Percentiles rank a stretch among this genome's conserved stretches.
phyloP scores from a whole-genome alignment of 2,797 vertebrate genomes.

The Pseudochirops cupreus region DNA sequence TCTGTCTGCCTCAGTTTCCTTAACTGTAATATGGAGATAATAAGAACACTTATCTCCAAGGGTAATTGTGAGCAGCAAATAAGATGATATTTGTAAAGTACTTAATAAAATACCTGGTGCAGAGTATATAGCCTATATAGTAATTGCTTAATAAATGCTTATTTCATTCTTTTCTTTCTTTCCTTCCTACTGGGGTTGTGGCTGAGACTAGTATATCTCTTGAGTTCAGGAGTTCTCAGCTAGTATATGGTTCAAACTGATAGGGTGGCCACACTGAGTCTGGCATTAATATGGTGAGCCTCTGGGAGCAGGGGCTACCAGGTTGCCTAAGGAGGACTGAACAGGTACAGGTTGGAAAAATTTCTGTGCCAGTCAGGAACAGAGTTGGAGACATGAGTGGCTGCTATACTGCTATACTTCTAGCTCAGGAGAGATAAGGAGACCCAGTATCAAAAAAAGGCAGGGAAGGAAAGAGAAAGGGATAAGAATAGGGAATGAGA shows the following conservation, averaged over 20 bases:
- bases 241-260: neutral
- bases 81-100: neutral
- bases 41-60: neutral
- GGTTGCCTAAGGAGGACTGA: neutral
- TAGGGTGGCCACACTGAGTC: neutral
- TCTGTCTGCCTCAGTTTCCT: neutral
- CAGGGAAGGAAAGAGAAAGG: neutral
- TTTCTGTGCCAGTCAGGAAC: neutral
- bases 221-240: neutral
- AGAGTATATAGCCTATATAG: neutral
- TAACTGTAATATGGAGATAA: neutral
- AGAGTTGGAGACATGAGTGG: neutral
- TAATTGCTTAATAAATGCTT: neutral
- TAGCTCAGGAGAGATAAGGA: neutral
- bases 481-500: neutral
- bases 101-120: neutral
- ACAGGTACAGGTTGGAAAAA: neutral
- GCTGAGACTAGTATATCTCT: neutral
- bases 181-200: neutral
- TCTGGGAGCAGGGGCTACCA: neutral
- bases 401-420: neutral
- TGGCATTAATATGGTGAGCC: neutral
- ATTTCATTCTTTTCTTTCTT: neutral
- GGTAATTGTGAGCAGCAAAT: neutral
- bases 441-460: neutral